Evolutionary conservation across 2,113 vertebrate species (phyloP).

Genomic region (Alethe diademata): DNA sequence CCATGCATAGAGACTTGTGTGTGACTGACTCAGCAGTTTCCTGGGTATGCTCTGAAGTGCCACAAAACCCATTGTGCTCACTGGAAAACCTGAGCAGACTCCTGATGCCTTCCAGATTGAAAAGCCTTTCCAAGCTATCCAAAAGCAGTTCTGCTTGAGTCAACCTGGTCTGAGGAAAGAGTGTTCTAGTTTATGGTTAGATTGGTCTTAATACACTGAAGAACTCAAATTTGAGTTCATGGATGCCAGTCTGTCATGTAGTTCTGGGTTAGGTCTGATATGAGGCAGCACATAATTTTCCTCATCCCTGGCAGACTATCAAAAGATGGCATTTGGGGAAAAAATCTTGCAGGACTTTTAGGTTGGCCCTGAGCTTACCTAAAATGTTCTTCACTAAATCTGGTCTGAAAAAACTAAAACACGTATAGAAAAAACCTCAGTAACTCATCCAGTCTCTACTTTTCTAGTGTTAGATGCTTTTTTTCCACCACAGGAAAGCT

Average conservation of each 20-base stretch:
- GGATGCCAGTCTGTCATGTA: not conserved
- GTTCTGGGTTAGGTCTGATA: not conserved
- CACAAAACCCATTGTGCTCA: not conserved
- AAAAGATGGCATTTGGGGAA: not conserved
- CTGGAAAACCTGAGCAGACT: not conserved
- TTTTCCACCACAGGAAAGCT: not conserved
- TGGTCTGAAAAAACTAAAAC: not conserved
- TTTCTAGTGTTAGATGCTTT: not conserved
- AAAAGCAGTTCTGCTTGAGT: not conserved
- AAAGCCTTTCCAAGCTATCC: not conserved
- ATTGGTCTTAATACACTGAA: not conserved
- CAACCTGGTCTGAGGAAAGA: not conserved
- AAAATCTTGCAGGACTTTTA: not conserved
- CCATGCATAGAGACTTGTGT: accelerated
- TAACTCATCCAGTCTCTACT: not conserved
- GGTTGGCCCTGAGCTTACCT: not conserved
- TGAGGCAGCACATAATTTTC: not conserved
- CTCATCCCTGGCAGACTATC: not conserved
- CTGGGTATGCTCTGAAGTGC: not conserved
- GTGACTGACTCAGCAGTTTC: not conserved
- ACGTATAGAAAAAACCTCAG: not conserved
- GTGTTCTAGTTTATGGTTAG: not conserved
- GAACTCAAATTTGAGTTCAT: not conserved
- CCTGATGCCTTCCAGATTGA: not conserved
- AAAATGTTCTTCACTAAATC: not conserved